These are phyloP conservation scores for Callopanchax toddi DNA, from an alignment of 2,113 vertebrate species.

Conservation along the genomic window DNA sequence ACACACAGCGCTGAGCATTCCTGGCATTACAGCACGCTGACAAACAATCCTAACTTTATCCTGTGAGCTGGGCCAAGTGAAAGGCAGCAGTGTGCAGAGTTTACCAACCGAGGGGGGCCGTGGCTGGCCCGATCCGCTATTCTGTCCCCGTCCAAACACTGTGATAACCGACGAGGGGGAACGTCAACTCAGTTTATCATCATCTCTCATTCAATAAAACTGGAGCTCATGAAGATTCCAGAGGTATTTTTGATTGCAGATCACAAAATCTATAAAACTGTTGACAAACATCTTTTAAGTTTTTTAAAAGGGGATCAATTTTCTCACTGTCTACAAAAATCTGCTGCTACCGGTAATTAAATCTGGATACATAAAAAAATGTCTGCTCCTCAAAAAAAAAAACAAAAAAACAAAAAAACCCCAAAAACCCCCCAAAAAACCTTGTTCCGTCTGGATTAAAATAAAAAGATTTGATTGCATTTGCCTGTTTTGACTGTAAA, in stretches of 20 bases:
- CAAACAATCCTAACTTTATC: constrained; percentile 87
- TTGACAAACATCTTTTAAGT: too few species aligned
- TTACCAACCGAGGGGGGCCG: constrained; percentile 66
- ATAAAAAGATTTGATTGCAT: constrained; percentile 26
- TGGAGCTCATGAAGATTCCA: not conserved
- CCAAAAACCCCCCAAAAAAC: too few species aligned
- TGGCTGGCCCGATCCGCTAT: constrained; percentile 42
- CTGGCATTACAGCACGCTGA: constrained; percentile 81
- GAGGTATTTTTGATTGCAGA: not conserved
- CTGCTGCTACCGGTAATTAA: constrained; percentile 44
- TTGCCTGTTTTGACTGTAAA: constrained; percentile 44
- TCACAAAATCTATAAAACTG: not conserved
- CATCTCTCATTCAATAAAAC: constrained; percentile 2
- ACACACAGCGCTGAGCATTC: constrained; percentile 74
- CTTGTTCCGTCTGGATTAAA: not conserved
- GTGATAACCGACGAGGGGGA: constrained; percentile 51
- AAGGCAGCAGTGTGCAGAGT: constrained; percentile 81
- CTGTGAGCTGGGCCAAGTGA: constrained; percentile 72
- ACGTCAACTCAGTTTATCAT: constrained; percentile 48
- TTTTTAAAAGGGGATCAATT: too few species aligned
- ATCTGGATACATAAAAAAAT: constrained; percentile 25
- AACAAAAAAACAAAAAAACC: too few species aligned
- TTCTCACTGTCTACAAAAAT: too few species aligned
- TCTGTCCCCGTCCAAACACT: constrained; percentile 65
- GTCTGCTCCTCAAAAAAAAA: constrained; percentile 48